phyloP scores from a whole-genome alignment of 2,797 vertebrate genomes.

The Corythornis leucogaster region DNA sequence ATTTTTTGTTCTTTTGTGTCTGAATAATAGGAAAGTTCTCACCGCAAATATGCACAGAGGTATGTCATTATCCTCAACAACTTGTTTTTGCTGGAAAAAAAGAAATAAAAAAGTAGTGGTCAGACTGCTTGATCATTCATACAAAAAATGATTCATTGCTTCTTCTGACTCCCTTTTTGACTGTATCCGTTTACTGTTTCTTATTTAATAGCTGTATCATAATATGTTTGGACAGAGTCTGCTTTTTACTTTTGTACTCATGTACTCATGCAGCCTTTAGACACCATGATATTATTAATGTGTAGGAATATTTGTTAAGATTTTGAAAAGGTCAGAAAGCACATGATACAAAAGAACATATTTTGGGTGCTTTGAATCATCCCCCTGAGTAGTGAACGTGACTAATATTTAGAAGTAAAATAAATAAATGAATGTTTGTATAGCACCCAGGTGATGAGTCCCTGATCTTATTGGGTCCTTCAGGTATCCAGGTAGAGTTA shows the following conservation, averaged over 20 bases:
- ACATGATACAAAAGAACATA: not conserved
- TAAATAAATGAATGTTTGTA: not conserved
- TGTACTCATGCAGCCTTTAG: not conserved
- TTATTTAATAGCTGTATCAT: not conserved
- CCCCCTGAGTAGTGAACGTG: not conserved
- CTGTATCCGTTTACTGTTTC: not conserved
- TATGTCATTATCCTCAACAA: not conserved
- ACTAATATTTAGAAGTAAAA: slow-evolving; percentile 16
- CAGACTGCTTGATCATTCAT: not conserved
- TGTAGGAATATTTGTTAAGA: not conserved
- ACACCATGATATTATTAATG: not conserved
- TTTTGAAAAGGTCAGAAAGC: slow-evolving; percentile 39
- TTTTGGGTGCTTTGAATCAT: not conserved
- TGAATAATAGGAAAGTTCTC: not conserved
- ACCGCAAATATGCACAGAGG: not conserved
- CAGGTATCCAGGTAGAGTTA: not conserved
- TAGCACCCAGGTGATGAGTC: not conserved
- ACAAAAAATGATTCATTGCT: not conserved
- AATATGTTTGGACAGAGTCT: not conserved
- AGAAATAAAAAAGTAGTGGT: not conserved
- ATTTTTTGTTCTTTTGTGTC: not conserved
- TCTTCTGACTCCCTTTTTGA: not conserved
- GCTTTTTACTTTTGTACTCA: not conserved
- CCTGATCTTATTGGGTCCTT: not conserved
- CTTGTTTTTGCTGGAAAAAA: not conserved